These are phyloP conservation scores for Poecilia picta DNA, from an alignment of 2,797 vertebrate genomes.

Conservation along the genomic window DNA sequence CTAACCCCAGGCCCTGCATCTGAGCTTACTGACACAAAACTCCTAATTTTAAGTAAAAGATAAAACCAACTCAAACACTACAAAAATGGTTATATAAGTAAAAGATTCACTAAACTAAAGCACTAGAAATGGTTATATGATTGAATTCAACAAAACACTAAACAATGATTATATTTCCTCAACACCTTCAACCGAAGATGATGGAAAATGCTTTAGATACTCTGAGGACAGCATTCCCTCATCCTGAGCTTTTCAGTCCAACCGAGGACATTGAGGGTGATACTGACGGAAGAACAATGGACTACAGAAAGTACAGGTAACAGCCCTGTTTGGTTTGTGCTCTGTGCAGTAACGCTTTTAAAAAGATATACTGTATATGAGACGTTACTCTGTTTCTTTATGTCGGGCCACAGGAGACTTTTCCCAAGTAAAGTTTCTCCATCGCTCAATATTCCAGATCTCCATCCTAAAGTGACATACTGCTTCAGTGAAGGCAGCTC, in stretches of 20 bases:
- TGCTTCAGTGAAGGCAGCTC: slow-evolving; percentile 82
- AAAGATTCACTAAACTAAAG: too few species aligned
- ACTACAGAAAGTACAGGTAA: slow-evolving; percentile 84
- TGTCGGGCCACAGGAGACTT: slow-evolving; percentile 80
- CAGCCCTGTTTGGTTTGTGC: background rate
- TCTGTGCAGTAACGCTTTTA: background rate
- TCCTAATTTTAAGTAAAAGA: too few species aligned
- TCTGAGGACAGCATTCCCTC: slow-evolving; percentile 93
- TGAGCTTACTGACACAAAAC: too few species aligned
- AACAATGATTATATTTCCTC: too few species aligned
- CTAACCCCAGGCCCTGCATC: too few species aligned
- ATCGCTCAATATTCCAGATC: slow-evolving; percentile 81
- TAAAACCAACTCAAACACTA: too few species aligned
- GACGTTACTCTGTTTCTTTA: slow-evolving; percentile 1
- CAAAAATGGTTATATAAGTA: too few species aligned
- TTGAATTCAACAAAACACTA: too few species aligned
- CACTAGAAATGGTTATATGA: too few species aligned
- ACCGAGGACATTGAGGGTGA: slow-evolving; percentile 89
- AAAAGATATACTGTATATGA: background rate
- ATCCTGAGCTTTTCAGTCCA: slow-evolving; percentile 90
- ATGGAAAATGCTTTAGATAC: slow-evolving; percentile 94
- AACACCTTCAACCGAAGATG: slow-evolving; percentile 86
- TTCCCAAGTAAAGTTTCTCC: slow-evolving; percentile 91
- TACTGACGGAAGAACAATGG: slow-evolving; percentile 81
- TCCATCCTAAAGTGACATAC: slow-evolving; percentile 88